These are phyloP conservation scores for Craniophora ligustri DNA, from an alignment of 2,888 invertebrate species.

Conservation along the genomic window DNA sequence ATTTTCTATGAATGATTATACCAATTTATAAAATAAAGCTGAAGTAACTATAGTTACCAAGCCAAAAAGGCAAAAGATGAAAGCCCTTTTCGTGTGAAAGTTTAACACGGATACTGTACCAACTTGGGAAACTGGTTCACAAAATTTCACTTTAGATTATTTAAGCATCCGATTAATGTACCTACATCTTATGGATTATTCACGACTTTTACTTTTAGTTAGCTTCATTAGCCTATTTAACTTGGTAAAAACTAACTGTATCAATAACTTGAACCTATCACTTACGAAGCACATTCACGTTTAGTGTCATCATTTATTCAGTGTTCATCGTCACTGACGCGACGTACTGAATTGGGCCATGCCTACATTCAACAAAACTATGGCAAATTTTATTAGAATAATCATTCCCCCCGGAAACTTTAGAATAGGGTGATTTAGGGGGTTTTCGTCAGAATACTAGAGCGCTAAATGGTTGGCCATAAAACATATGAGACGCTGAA, in stretches of 20 bases:
- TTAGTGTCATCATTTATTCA: constrained; percentile 56
- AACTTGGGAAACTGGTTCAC: constrained; percentile 37
- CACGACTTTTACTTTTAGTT: constrained; percentile 44
- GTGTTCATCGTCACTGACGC: constrained; percentile 53
- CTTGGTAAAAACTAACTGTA: constrained; percentile 27
- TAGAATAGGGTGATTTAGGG: not conserved
- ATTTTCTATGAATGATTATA: constrained; percentile 6
- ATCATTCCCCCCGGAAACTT: constrained; percentile 8
- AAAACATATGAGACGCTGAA: constrained; percentile 18
- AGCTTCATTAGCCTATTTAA: constrained; percentile 17
- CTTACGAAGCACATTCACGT: constrained; percentile 37
- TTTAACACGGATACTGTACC: constrained; percentile 17
- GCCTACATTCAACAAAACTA: constrained; percentile 52
- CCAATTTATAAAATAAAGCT: constrained; percentile 5
- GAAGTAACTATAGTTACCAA: not conserved
- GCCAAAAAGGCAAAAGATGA: constrained; percentile 3
- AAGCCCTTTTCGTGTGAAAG: constrained; percentile 42
- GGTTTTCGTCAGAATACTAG: constrained; percentile 6
- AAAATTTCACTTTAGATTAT: constrained; percentile 35
- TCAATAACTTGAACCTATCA: constrained; percentile 27
- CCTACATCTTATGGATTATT: constrained; percentile 18
- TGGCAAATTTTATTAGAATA: constrained; percentile 48
- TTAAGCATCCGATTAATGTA: constrained; percentile 10
- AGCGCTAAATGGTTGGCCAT: constrained; percentile 16
- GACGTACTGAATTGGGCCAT: constrained; percentile 52